Conservation (phyloP, 2,797 vertebrate genomes). For the Lithobates sylvaticus region DNA sequence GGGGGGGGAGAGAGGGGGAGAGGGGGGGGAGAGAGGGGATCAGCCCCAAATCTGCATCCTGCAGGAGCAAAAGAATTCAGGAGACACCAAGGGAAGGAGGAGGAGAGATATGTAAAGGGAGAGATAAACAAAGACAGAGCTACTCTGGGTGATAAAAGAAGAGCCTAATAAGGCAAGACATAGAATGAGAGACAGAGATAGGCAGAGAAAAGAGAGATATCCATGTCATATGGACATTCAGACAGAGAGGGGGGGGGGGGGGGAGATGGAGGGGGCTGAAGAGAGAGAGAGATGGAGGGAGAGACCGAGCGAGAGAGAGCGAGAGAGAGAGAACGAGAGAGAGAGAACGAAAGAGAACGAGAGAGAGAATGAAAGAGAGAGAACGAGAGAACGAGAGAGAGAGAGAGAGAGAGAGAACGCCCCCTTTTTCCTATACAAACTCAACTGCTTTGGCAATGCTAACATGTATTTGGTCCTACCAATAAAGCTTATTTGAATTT, state of each 20-base stretch:
- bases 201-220: neutral
- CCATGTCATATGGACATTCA: no score
- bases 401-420: neutral
- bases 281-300: neutral
- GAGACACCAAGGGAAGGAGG: neutral
- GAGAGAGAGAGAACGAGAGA: neutral
- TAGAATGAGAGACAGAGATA: neutral
- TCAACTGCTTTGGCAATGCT: no score
- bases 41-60: neutral
- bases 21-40: neutral
- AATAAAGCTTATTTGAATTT: no score
- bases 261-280: no score
- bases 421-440: no score
- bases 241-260: neutral
- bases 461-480: no score
- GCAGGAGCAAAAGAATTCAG: constrained; percentile 5
- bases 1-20: no score
- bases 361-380: no score
- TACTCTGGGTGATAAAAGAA: no score
- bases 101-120: neutral
- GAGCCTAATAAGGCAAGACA: no score
- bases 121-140: no score
- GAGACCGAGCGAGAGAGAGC: neutral
- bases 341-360: no score
- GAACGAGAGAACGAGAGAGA: neutral